Evolutionary conservation across 2,113 vertebrate species (phyloP), one percentile per base, ranked within the genome.

Genomic region (Acrocephalus arundinaceus): DNA sequence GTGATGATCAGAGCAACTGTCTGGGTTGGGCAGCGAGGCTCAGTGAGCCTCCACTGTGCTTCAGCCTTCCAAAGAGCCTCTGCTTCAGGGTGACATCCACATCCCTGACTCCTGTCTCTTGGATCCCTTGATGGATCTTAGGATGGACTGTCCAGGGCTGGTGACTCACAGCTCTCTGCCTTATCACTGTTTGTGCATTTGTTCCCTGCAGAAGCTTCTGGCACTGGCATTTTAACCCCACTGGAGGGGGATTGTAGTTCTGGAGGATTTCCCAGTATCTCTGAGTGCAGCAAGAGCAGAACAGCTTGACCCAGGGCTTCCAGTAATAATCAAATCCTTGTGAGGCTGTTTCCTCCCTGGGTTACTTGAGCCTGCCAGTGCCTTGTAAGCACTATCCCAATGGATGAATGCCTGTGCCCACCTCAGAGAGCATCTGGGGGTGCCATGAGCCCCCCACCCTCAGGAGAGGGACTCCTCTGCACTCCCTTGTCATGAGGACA

Each of bases 21-120:
- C 7, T 71, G 46, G 35, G 61, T 4, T 88, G 58, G 33, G 23
- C 28, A 68, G 30, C 0, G 0, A 57, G 41, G 54, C 22, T 77
- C 51, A 43, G 51, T 2, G 33, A 85, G 57, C 6, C 8, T 14
- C 12, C 1, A 1, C 31, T 30, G 37, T 0, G 0, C n/a, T 74
- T 49, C 68, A 89, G 54, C 41, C 65, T 94, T 66, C 30, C 4
- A 35, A 37, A 85, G 28, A 70, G 27, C 9, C 2, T 33, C 52
- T 72, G 51, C 39, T 88, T 72, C 43, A 39, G 13, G 30, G 27
- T 35, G n/a, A n/a, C 54, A 70, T 57, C 72, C n/a, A 51, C 37
- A 70, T 22, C 20, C 39, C 67, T 43, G 52, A 20, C 13, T 41
- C 24, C 55, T 13, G 5, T 11, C 35, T 43, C 51, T 62, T 74